phyloP scores from a whole-genome alignment of 2,113 vertebrate genomes.

The Ibidorhyncha struthersii region DNA sequence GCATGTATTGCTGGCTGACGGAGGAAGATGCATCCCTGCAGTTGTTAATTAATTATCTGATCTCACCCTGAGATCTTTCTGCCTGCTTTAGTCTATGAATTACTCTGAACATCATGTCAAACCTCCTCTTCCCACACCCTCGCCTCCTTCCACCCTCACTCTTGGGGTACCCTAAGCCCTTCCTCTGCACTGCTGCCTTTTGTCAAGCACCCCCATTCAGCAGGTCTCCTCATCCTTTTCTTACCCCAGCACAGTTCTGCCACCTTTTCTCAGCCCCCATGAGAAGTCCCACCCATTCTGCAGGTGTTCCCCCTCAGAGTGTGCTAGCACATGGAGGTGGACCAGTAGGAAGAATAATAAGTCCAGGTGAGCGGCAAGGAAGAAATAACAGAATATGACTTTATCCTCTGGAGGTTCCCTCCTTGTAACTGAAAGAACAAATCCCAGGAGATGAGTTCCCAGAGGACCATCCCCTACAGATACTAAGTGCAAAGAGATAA shows the following conservation, averaged over 20 bases:
- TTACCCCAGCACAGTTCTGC: neutral
- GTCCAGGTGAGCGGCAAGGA: neutral
- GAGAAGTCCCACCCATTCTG: neutral
- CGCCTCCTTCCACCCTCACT: neutral
- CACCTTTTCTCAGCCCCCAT: neutral
- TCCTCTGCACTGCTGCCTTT: neutral
- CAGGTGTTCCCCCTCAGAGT: neutral
- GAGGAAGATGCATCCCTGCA: neutral
- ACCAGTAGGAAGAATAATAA: neutral
- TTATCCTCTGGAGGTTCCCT: neutral
- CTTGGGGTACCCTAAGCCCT: neutral
- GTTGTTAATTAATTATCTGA: slow-evolving; percentile 65
- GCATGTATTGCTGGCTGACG: neutral
- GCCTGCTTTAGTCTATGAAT: slow-evolving; percentile 43
- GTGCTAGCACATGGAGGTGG: neutral
- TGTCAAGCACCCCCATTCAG: neutral
- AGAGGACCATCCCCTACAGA: neutral
- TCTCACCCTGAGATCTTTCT: slow-evolving; percentile 19
- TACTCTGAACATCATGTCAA: neutral
- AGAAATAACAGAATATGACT: neutral
- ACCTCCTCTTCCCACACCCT: neutral
- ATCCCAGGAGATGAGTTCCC: neutral
- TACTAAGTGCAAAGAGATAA: neutral
- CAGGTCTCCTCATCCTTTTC: neutral
- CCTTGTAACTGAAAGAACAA: neutral